Evolutionary conservation across 1,140 invertebrate genomes (phyloP), one percentile per base, ranked within the genome.

Genomic region (Trigoniulus corallinus): DNA sequence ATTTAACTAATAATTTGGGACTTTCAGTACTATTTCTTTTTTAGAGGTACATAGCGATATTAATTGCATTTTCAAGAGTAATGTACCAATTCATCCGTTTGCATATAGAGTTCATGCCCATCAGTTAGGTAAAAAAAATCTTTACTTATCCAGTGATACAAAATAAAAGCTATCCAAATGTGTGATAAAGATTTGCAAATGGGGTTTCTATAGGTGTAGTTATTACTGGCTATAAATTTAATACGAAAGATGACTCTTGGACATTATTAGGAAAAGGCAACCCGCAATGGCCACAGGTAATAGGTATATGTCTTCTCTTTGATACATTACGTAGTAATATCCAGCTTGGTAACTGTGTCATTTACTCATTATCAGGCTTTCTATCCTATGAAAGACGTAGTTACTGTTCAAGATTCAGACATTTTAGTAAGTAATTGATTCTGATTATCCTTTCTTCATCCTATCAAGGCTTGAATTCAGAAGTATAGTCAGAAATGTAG

Each of bases 81-180:
- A 27, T 12, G 42, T 40, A 20, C 37, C 50, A n/a, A 58, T 73
- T 26, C 65, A 72, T 59, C 65, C 72, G 12, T 79, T 78, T 62
- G 76, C 73, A 3, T 79, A 64, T 60, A 63, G 76, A 47, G 72
- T 74, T 41, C 77, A 78, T 61, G 73, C 76, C 3, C 76, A 77
- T 59, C 58, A 59, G 52, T 54, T 73, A 37, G 70, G 48, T 50
- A 50, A 29, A n/a, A 24, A 34, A 34, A 7, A 7, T 34, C n/a
- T n/a, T n/a, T n/a, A n/a, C n/a, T n/a, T n/a, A n/a, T n/a, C n/a
- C n/a, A n/a, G n/a, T n/a, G n/a, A n/a, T n/a, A n/a, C n/a, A n/a
- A n/a, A n/a, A n/a, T n/a, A n/a, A 34, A 34, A 7, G 29, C 7
- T 15, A 34, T 34, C 7, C 29, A 15, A 34, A 15, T 34, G 15